Evolutionary conservation across 2,888 invertebrate genomes (phyloP).

Genomic region (Melipona bicolor): DNA sequence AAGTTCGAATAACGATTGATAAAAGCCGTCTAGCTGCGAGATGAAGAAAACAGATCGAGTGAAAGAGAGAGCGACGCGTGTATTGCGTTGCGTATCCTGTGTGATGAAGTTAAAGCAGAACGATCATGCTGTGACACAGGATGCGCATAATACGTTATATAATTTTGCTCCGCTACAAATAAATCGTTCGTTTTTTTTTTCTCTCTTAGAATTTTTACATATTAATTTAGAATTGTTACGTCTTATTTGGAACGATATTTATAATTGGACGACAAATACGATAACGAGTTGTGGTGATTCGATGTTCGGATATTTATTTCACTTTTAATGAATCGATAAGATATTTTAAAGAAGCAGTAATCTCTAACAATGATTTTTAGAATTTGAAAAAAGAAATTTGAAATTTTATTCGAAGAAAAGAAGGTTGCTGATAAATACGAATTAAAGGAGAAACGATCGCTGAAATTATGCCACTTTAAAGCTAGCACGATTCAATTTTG

Average conservation of each 20-base stretch:
- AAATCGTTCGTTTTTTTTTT: neutral
- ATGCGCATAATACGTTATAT: slow-evolving; percentile 10
- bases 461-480: neutral
- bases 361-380: neutral
- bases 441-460: neutral
- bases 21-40: neutral
- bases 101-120: slow-evolving; percentile 11
- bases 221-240: too few species aligned
- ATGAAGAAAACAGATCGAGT: too few species aligned
- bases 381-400: neutral
- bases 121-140: neutral
- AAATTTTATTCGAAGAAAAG: neutral
- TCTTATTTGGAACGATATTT: neutral
- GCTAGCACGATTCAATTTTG: neutral
- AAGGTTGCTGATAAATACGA: neutral
- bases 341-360: neutral
- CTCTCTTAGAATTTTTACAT: too few species aligned
- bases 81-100: neutral
- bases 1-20: neutral
- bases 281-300: neutral
- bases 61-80: neutral
- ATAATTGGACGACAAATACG: neutral
- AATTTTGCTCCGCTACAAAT: neutral
- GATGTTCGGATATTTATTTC: neutral
- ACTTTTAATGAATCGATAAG: neutral